Evolutionary conservation across 2,113 vertebrate genomes (phyloP), one percentile per base, ranked within the genome.

Genomic region (Labeo rohita): DNA sequence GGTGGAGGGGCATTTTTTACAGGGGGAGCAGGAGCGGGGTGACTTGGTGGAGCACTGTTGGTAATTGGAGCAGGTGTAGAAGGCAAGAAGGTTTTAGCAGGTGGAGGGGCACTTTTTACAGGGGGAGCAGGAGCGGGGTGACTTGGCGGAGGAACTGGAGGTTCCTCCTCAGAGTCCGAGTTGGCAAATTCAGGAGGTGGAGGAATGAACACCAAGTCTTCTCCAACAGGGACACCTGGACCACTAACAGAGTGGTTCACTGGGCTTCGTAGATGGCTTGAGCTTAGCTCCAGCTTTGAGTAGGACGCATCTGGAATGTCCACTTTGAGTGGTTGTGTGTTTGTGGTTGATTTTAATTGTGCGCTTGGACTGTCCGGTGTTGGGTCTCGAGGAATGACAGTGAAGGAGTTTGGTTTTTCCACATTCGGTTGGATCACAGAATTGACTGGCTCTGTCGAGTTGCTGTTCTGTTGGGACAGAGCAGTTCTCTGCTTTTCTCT

Each of bases 181-280:
- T 96, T 96, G 89, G 95, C 95, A 93, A 99, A 99, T 88, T 98
- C 97, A 0, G 97, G 96, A 0, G 98, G 98, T 0, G 98, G 98
- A 1, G 98, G 97, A 61, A 99, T 97, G 43, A 98, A 92, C 36
- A 87, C 83, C 80, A 96, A 8, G 50, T 80, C 89, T 65, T 95
- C 77, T 1, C 86, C 84, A 45, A 87, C 88, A 10, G 84, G 84
- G 72, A 84, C 36, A 23, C 59, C 21, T 70, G 68, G 82, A 49
- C 85, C 45, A 10, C 68, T 75, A 52, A 76, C n/a, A 2, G 68
- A 61, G 21, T 8, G 85, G 74, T 8, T 88, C 50, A 76, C 43
- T 3, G 8, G 85, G 52, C 21, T 83, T 92, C 39, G 78, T 77
- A 34, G 49, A 0, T 2, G 86, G 43, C 4, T 34, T 8, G 18